phyloP scores from a whole-genome alignment of 2,797 vertebrate genomes.

The Danio tinwini region DNA sequence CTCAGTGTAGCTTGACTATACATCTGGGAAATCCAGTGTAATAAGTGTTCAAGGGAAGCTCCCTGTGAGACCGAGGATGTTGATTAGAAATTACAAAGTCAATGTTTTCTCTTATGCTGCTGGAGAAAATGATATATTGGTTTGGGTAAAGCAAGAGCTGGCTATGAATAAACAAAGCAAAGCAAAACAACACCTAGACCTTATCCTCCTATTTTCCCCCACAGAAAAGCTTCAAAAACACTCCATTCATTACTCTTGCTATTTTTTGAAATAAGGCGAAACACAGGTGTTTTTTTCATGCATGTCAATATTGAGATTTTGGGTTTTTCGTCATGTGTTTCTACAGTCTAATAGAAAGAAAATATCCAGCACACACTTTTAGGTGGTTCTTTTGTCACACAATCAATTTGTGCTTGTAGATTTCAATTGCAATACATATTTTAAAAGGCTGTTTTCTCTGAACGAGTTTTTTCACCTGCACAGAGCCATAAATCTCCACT shows the following conservation, averaged over 20 bases:
- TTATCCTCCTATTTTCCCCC: slow-evolving; percentile 15
- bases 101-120: slow-evolving; percentile 36
- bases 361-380: no score
- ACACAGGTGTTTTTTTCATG: no score
- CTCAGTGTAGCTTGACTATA: slow-evolving; percentile 16
- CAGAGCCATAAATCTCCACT: no score
- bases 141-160: slow-evolving; percentile 1
- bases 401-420: no score
- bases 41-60: slow-evolving; percentile 11
- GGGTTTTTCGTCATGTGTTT: no score
- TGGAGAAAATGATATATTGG: slow-evolving; percentile 25
- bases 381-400: no score
- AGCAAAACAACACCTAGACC: slow-evolving; percentile 1
- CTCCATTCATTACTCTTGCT: slow-evolving; percentile 4
- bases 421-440: no score
- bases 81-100: slow-evolving; percentile 44
- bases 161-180: slow-evolving; percentile 16
- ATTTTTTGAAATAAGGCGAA: slow-evolving; percentile 17
- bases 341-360: no score
- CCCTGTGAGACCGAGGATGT: slow-evolving; percentile 15
- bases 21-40: slow-evolving; percentile 17
- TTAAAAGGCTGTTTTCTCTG: no score
- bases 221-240: slow-evolving; percentile 51
- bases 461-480: no score
- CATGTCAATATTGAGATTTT: no score